Evolutionary conservation across 2,797 vertebrate species (phyloP).

Genomic region (Pangasius djambal): DNA sequence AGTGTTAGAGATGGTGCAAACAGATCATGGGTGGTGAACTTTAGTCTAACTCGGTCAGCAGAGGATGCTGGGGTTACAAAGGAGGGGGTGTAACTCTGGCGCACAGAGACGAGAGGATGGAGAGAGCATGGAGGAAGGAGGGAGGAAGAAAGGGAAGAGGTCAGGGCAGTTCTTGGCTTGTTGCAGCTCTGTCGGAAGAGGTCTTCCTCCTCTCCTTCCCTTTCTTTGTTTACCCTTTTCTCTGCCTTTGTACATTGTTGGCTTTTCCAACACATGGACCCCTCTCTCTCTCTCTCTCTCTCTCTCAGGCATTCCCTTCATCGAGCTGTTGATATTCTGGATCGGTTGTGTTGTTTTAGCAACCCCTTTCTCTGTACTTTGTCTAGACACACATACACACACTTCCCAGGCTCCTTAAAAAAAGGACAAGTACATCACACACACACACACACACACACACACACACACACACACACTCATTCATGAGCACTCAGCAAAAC

Average conservation of each 20-base stretch:
- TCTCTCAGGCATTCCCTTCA: not conserved
- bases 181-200: slow-evolving; percentile 53
- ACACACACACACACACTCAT: slow-evolving; percentile 8
- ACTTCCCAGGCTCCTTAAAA: not conserved
- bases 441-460: not conserved
- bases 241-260: slow-evolving; percentile 57
- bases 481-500: not conserved
- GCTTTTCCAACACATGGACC: slow-evolving; percentile 49
- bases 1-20: not conserved
- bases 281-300: not conserved
- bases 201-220: slow-evolving; percentile 48
- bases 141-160: slow-evolving; percentile 20
- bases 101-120: slow-evolving; percentile 17
- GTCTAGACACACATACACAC: slow-evolving; percentile 6
- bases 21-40: not conserved
- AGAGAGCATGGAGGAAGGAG: slow-evolving; percentile 20
- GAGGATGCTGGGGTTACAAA: slow-evolving; percentile 6
- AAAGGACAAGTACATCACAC: not conserved
- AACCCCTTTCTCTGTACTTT: slow-evolving; percentile 1
- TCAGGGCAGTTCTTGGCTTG: slow-evolving; percentile 50
- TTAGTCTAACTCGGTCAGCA: not conserved
- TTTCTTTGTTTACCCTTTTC: slow-evolving; percentile 58
- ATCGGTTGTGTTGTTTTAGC: slow-evolving; percentile 23
- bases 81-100: slow-evolving; percentile 19
- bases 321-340: slow-evolving; percentile 43